Evolutionary conservation across 1,140 invertebrate genomes (phyloP).

Genomic region (Zaprionus africanus): DNA sequence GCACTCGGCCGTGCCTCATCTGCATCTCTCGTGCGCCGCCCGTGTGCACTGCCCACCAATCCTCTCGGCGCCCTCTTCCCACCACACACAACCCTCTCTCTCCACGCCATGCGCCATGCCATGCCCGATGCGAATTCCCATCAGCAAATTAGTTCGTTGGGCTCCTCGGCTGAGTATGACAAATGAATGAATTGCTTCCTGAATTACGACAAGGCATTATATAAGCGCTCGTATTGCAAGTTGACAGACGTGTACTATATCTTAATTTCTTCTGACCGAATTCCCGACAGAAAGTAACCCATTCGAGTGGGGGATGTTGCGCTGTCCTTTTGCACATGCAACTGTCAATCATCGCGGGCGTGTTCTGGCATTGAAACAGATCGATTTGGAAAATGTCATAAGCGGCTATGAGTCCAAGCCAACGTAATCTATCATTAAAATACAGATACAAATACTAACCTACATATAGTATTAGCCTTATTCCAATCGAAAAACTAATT

Average conservation of each 20-base stretch:
- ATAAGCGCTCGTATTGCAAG: slow-evolving; percentile 45
- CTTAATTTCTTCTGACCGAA: slow-evolving; percentile 4
- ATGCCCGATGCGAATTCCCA: slow-evolving; percentile 3
- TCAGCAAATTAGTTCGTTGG: slow-evolving; percentile 13
- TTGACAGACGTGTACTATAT: slow-evolving; percentile 27
- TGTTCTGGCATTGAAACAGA: slow-evolving; percentile 30
- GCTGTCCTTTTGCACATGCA: slow-evolving; percentile 45
- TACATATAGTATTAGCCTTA: neutral
- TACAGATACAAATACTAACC: too few relatives aligned
- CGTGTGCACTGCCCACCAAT: slow-evolving; percentile 25
- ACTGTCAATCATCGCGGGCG: slow-evolving; percentile 46
- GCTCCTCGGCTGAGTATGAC: slow-evolving; percentile 55
- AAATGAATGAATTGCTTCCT: slow-evolving; percentile 80
- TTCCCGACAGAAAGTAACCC: slow-evolving; percentile 24
- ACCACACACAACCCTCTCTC: neutral
- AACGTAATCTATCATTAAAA: neutral
- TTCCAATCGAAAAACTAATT: neutral
- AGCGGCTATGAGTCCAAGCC: neutral
- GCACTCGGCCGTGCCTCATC: slow-evolving; percentile 30
- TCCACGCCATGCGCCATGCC: neutral
- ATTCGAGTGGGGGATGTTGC: slow-evolving; percentile 17
- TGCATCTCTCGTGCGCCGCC: slow-evolving; percentile 44
- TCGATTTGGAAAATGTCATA: slow-evolving; percentile 1
- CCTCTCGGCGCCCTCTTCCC: neutral
- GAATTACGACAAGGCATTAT: slow-evolving; percentile 69